phyloP scores from a whole-genome alignment of 2,888 invertebrate genomes.

The Cataglyphis albicans region DNA sequence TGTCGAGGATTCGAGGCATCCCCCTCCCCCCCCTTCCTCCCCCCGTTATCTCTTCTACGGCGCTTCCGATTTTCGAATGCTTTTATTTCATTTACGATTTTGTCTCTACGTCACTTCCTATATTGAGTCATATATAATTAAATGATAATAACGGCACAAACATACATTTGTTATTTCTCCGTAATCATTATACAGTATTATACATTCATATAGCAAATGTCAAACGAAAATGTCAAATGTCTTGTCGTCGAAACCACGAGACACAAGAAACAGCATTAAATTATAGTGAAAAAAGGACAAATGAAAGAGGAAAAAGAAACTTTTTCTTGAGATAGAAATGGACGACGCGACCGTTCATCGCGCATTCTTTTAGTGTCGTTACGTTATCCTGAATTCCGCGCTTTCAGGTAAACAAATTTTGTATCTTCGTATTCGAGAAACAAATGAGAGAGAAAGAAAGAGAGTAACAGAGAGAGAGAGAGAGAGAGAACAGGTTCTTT shows the following conservation, averaged over 20 bases:
- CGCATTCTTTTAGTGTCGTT: conserved; percentile 48
- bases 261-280: conserved; percentile 23
- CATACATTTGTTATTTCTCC: not conserved
- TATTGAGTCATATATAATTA: not conserved
- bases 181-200: not conserved
- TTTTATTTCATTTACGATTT: conserved; percentile 73
- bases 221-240: not conserved
- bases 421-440: conserved; percentile 18
- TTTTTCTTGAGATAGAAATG: conserved; percentile 23
- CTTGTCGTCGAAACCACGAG: not conserved
- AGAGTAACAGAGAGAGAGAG: not conserved
- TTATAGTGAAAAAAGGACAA: conserved; percentile 11
- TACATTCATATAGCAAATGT: conserved; percentile 10
- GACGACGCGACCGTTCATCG: conserved; percentile 47
- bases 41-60: not conserved
- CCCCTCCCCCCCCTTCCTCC: not conserved
- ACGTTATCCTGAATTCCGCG: conserved; percentile 42
- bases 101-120: conserved; percentile 24
- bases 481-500: not conserved
- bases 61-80: conserved; percentile 77
- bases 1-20: conserved; percentile 80
- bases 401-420: conserved; percentile 50
- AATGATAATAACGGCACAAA: not conserved
- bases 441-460: not conserved
- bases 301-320: conserved; percentile 41